Percentiles rank a stretch among this genome's conserved stretches.
Evolutionary conservation across 2,113 vertebrate species (phyloP).

Genomic region (Trichomycterus rosablanca): DNA sequence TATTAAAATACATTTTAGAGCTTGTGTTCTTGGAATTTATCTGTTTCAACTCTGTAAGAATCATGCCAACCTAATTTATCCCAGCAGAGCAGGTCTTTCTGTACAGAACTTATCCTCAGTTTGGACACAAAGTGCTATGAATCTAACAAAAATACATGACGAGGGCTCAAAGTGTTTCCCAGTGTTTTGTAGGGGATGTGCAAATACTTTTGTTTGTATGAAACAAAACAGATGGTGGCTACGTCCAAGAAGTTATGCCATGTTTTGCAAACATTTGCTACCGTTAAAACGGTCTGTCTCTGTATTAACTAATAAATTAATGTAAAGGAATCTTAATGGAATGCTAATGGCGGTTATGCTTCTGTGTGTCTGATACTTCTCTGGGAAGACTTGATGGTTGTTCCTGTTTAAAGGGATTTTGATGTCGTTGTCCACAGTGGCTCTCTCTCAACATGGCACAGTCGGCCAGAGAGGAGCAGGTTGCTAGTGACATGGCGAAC

Average conservation of each 20-base stretch:
- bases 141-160: slow-evolving; percentile 41
- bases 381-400: slow-evolving; percentile 25
- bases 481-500: slow-evolving; percentile 28
- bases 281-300: slow-evolving; percentile 33
- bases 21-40: slow-evolving; percentile 6
- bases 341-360: slow-evolving; percentile 42
- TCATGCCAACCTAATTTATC: slow-evolving; percentile 36
- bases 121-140: slow-evolving; percentile 23
- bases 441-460: background rate
- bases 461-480: slow-evolving; percentile 11
- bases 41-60: slow-evolving; percentile 35
- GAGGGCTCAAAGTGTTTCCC: slow-evolving; percentile 55
- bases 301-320: too few relatives aligned
- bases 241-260: slow-evolving; percentile 6
- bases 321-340: slow-evolving; percentile 33
- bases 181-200: slow-evolving; percentile 60
- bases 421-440: slow-evolving; percentile 13
- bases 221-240: slow-evolving; percentile 3
- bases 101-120: slow-evolving; percentile 18
- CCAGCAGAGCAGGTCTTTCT: slow-evolving; percentile 13
- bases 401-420: slow-evolving; percentile 36
- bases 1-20: background rate
- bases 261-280: slow-evolving; percentile 28
- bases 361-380: slow-evolving; percentile 30
- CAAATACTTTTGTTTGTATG: slow-evolving; percentile 55